phyloP scores from a whole-genome alignment of 2,797 vertebrate genomes.

The Sarcoramphus papa region DNA sequence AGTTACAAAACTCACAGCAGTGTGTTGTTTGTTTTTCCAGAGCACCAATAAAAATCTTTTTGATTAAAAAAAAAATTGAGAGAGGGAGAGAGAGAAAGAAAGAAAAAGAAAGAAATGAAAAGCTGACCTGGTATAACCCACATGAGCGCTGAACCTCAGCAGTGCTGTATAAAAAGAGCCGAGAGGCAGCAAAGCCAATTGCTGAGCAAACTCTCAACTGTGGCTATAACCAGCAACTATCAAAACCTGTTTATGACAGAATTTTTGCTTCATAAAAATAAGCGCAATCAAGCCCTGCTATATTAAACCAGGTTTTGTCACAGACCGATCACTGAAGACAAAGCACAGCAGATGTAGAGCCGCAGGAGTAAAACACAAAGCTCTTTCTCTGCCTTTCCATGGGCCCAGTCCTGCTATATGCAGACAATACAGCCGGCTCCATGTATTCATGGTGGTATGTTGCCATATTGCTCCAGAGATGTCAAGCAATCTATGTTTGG shows the following conservation, averaged over 20 bases:
- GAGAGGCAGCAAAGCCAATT: slow-evolving; percentile 11
- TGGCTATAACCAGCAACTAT: not conserved
- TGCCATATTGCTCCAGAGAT: not conserved
- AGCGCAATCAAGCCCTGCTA: not conserved
- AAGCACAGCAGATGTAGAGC: not conserved
- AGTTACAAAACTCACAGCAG: not conserved
- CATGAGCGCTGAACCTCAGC: not conserved
- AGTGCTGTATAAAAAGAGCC: not conserved
- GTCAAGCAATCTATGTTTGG: not conserved
- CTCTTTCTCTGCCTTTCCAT: not conserved
- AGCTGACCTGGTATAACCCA: slow-evolving; percentile 40
- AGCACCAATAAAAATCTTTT: slow-evolving; percentile 43
- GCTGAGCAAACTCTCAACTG: not conserved
- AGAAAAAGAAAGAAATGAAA: slow-evolving; percentile 16
- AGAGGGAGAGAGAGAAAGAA: not conserved
- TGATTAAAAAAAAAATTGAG: slow-evolving; percentile 14
- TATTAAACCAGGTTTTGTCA: not conserved
- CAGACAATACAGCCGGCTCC: accelerated
- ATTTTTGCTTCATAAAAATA: not conserved
- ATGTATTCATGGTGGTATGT: not conserved
- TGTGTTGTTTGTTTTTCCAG: slow-evolving; percentile 36
- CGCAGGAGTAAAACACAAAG: not conserved
- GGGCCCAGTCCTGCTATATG: accelerated
- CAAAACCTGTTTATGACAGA: not conserved
- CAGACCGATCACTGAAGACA: not conserved